These are phyloP conservation scores for Sitophilus oryzae DNA, from an alignment of 1,140 invertebrate species.

Conservation along the genomic window DNA sequence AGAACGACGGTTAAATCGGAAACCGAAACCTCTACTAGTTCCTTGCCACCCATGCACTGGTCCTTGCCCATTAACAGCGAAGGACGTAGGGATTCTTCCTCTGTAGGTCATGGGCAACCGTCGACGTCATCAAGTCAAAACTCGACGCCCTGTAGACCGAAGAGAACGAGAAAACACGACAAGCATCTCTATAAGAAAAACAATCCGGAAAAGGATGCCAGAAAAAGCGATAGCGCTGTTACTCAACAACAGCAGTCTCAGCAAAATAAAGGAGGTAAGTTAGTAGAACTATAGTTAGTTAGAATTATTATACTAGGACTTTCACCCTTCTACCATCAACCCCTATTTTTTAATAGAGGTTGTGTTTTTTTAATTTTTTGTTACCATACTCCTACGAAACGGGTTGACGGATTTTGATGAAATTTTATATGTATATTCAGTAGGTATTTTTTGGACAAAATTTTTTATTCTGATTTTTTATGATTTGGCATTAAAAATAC, in stretches of 20 bases:
- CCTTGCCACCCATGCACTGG: conserved; percentile 21
- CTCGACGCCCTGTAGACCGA: conserved; percentile 35
- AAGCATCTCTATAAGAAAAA: conserved; percentile 34
- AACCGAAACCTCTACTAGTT: conserved; percentile 17
- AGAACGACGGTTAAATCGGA: conserved; percentile 11
- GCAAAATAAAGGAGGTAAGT: not conserved
- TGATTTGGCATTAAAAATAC: too few relatives aligned
- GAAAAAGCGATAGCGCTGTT: conserved; percentile 14
- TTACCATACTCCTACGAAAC: too few relatives aligned
- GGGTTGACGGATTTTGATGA: too few relatives aligned
- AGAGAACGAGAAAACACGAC: conserved; percentile 39
- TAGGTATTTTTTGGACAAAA: too few relatives aligned
- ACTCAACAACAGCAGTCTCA: conserved; percentile 4
- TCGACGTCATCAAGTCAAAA: conserved; percentile 31
- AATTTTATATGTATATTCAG: too few relatives aligned
- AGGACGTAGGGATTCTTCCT: conserved; percentile 3
- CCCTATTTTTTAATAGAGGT: too few relatives aligned
- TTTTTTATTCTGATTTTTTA: too few relatives aligned
- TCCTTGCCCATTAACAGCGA: conserved; percentile 15
- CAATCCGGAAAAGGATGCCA: conserved; percentile 19
- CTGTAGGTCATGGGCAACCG: conserved; percentile 1
- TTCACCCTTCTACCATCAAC: too few relatives aligned
- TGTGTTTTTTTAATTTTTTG: too few relatives aligned
- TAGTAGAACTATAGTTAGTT: too few relatives aligned
- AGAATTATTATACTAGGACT: too few relatives aligned